Conservation (phyloP, 2,888 invertebrate species). For the Helleia helle region DNA sequence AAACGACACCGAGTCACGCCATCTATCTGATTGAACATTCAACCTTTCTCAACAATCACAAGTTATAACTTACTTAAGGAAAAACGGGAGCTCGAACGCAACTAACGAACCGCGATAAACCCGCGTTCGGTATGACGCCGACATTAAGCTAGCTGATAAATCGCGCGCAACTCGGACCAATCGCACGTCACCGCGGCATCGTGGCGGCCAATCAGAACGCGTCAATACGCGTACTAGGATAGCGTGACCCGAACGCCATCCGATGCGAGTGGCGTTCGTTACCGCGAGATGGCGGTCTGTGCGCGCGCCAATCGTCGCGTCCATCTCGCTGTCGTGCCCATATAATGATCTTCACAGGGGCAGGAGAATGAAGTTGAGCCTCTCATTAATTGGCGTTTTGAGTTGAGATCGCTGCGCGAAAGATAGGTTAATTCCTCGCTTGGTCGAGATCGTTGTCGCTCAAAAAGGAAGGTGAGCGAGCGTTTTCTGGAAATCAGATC, state of each 20-base stretch:
- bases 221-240: conserved; percentile 64
- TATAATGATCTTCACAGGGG: conserved; percentile 74
- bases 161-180: conserved; percentile 53
- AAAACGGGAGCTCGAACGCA: conserved; percentile 58
- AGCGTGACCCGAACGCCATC: conserved; percentile 72
- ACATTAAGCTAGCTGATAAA: conserved; percentile 56
- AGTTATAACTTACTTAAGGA: conserved; percentile 70
- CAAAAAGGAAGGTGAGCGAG: conserved; percentile 70
- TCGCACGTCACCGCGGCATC: conserved; percentile 58
- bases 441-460: conserved; percentile 68
- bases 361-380: conserved; percentile 74
- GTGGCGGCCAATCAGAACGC: conserved; percentile 60
- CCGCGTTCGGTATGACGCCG: conserved; percentile 58
- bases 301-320: conserved; percentile 68
- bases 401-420: conserved; percentile 70
- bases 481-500: conserved; percentile 74
- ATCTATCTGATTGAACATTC: conserved; percentile 66
- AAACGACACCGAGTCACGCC: conserved; percentile 71
- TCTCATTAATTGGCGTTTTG: conserved; percentile 75
- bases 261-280: conserved; percentile 66
- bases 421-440: conserved; percentile 74
- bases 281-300: conserved; percentile 66
- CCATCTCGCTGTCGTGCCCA: conserved; percentile 73
- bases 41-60: conserved; percentile 59
- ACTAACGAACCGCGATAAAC: conserved; percentile 64